Evolutionary conservation across 2,888 invertebrate species (phyloP), one percentile per base, ranked within the genome.

Genomic region (Masnerella sp.): DNA sequence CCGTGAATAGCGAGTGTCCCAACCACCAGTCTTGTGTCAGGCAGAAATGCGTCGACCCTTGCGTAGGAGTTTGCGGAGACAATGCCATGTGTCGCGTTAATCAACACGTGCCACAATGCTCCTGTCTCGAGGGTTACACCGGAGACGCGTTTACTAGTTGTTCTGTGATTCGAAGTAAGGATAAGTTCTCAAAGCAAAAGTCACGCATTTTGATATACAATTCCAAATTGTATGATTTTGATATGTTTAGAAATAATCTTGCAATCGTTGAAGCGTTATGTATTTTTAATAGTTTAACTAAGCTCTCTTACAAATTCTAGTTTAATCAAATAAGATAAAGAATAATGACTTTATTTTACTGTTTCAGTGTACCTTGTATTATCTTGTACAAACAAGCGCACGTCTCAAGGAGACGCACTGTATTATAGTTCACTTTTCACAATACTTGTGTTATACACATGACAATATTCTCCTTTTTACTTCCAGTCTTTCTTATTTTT

Each of bases 121-220:
- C 89, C 32, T 93, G 93, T 79, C 88, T 89, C 14, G 82, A 88
- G 30, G 92, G 92, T 59, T 91, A 90, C 78, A 90, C 90, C 11
- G 93, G 94, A 56, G 91, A 93, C 88, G 92, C 93, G n/a, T 91
- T 92, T 79, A 88, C 88, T 34, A 88, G 89, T 79, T 93, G 93
- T 84, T 88, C 86, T 70, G 87, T 61, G 20, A 58, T 68, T 58
- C 64, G 22, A 72, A 64, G 76, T 76, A 76, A 76, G 73, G 17
- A 52, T 34, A 32, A 54, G 28, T 54, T 56, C 40, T 36, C 18
- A 25, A 42, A 15, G 5, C 30, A 9, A 54, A 18, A 22, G n/a
- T n/a, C n/a, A n/a, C n/a, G n/a, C n/a, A n/a, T n/a, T n/a, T n/a
- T n/a, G n/a, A n/a, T n/a, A n/a, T n/a, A n/a, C n/a, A n/a, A n/a